Conservation (phyloP, 1,140 invertebrate genomes). For the Eriosoma lanigerum region DNA sequence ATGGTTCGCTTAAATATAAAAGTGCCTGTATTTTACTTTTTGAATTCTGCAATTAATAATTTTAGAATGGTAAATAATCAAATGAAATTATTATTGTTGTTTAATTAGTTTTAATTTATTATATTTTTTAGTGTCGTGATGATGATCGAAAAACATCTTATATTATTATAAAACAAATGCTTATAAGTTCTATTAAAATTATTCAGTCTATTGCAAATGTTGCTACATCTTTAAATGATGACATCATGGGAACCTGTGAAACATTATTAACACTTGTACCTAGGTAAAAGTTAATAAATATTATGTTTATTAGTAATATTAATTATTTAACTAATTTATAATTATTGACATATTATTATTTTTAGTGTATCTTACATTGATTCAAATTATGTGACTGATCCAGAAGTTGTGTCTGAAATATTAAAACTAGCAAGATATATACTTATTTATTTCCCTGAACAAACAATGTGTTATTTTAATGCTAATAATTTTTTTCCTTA, state of each 20-base stretch:
- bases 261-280: conserved; percentile 41
- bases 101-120: neutral
- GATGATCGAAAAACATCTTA: conserved; percentile 33
- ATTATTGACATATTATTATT: neutral
- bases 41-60: conserved; percentile 39
- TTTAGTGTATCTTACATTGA: conserved; percentile 45
- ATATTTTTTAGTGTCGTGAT: conserved; percentile 39
- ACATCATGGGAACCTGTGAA: conserved; percentile 46
- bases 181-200: conserved; percentile 37
- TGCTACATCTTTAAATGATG: conserved; percentile 40
- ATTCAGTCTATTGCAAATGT: conserved; percentile 42
- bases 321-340: neutral
- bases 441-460: conserved; percentile 42
- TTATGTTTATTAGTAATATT: neutral
- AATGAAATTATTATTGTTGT: neutral
- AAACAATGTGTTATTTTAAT: conserved; percentile 49
- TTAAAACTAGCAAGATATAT: conserved; percentile 42
- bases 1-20: conserved; percentile 27
- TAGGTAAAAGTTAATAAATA: conserved; percentile 6
- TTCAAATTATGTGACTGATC: conserved; percentile 45
- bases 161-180: conserved; percentile 30
- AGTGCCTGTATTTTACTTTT: conserved; percentile 35
- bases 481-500: conserved; percentile 45
- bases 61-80: conserved; percentile 23
- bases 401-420: conserved; percentile 33